phyloP scores from a whole-genome alignment of 2,888 invertebrate genomes.

The Callosobruchus maculatus region DNA sequence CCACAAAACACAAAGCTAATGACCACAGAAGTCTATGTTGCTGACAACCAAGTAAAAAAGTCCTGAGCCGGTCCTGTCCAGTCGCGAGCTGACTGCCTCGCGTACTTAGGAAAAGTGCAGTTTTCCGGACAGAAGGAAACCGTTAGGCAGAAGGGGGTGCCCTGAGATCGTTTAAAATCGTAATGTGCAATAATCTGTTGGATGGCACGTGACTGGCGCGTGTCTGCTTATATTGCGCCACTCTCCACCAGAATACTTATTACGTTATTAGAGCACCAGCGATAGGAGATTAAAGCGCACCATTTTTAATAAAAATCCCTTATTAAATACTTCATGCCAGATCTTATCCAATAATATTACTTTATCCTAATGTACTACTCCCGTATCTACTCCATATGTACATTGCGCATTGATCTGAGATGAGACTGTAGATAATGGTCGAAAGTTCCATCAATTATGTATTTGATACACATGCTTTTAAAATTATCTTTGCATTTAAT shows the following conservation, averaged over 20 bases:
- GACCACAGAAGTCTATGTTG: too few species aligned
- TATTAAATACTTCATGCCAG: not conserved
- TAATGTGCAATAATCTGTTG: constrained; percentile 29
- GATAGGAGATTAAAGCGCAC: not conserved
- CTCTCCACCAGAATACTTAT: not conserved
- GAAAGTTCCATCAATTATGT: too few species aligned
- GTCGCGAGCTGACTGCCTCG: not conserved
- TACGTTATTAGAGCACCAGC: not conserved
- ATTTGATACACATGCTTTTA: too few species aligned
- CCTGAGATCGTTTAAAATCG: constrained; percentile 2
- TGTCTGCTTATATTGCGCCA: constrained; percentile 4
- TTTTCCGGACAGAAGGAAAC: not conserved
- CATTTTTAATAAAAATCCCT: not conserved
- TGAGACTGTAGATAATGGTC: not conserved
- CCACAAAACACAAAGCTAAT: too few species aligned
- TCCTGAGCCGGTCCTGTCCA: not conserved
- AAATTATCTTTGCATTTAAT: too few species aligned
- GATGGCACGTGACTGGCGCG: constrained; percentile 23
- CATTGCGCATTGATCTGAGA: not conserved
- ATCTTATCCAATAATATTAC: not conserved
- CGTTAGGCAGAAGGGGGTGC: not conserved
- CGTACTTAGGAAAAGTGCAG: not conserved
- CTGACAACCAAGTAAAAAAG: too few species aligned
- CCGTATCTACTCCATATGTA: not conserved
- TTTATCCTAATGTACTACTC: not conserved